These are phyloP conservation scores for Chelonus insularis DNA, from an alignment of 1,140 invertebrate species.

Conservation along the genomic window DNA sequence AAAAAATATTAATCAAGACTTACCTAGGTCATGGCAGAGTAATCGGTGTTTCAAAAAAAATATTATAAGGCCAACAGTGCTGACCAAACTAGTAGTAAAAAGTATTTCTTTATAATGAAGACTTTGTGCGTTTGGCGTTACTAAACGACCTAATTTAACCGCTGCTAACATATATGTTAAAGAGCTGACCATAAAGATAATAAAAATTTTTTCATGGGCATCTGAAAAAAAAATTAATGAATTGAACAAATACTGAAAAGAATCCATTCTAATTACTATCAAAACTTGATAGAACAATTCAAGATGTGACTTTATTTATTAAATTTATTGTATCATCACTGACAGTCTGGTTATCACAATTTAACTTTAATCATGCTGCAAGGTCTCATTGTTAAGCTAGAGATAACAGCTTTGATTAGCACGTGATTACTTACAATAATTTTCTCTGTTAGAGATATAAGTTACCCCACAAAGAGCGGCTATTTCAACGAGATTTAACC, in stretches of 20 bases:
- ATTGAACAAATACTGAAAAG: too few relatives aligned
- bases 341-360: slow-evolving; percentile 16
- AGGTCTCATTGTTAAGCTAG: background rate
- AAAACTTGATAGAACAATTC: too few relatives aligned
- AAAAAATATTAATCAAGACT: slow-evolving; percentile 41
- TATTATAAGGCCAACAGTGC: slow-evolving; percentile 78
- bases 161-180: slow-evolving; percentile 80
- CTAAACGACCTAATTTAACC: slow-evolving; percentile 60
- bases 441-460: slow-evolving; percentile 91
- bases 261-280: too few relatives aligned
- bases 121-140: slow-evolving; percentile 60
- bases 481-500: slow-evolving; percentile 83
- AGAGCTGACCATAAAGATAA: slow-evolving; percentile 87
- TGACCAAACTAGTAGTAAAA: slow-evolving; percentile 74
- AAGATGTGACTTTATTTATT: too few relatives aligned
- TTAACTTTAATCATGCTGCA: slow-evolving; percentile 9
- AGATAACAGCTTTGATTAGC: slow-evolving; percentile 3
- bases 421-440: slow-evolving; percentile 79
- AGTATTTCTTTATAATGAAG: slow-evolving; percentile 74
- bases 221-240: slow-evolving; percentile 75
- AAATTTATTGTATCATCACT: too few relatives aligned
- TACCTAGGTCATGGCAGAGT: slow-evolving; percentile 85
- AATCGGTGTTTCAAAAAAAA: slow-evolving; percentile 88
- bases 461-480: slow-evolving; percentile 83
- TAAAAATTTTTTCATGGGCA: slow-evolving; percentile 90